A percentile compares a stretch with the other conserved stretches of the same genome.
Conservation (phyloP, 2,888 invertebrate genomes). For the Eupithecia tripunctaria region DNA sequence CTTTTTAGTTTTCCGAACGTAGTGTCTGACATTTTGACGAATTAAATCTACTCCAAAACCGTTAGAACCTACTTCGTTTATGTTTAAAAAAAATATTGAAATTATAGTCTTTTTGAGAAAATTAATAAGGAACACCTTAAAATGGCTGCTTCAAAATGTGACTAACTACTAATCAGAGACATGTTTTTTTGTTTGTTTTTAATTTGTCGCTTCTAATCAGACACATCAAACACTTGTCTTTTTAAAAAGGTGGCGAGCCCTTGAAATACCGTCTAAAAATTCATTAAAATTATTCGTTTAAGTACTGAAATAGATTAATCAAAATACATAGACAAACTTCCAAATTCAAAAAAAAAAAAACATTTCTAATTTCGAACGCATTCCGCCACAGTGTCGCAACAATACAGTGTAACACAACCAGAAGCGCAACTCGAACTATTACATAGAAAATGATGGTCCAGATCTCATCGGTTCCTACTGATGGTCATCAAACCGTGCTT, state of each 20-base stretch:
- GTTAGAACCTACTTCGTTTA: too few species aligned
- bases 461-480: constrained; percentile 53
- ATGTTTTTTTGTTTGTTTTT: too few species aligned
- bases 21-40: neutral
- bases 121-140: neutral
- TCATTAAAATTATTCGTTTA: neutral
- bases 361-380: constrained; percentile 28
- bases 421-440: constrained; percentile 45
- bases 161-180: neutral
- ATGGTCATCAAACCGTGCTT: constrained; percentile 49
- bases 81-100: too few species aligned
- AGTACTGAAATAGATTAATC: neutral
- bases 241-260: too few species aligned
- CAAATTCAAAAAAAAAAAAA: neutral
- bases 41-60: too few species aligned
- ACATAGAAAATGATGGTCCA: constrained; percentile 39
- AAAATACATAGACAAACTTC: neutral
- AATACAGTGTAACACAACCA: constrained; percentile 41
- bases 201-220: neutral
- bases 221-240: neutral
- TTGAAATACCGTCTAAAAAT: too few species aligned
- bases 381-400: constrained; percentile 7
- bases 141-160: neutral
- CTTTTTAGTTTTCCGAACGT: neutral
- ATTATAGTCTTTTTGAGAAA: too few species aligned